A percentile compares a stretch with the other conserved stretches of the same genome.
These are phyloP conservation scores for Chironomus tentans DNA, from an alignment of 2,888 invertebrate genomes.

Conservation along the genomic window DNA sequence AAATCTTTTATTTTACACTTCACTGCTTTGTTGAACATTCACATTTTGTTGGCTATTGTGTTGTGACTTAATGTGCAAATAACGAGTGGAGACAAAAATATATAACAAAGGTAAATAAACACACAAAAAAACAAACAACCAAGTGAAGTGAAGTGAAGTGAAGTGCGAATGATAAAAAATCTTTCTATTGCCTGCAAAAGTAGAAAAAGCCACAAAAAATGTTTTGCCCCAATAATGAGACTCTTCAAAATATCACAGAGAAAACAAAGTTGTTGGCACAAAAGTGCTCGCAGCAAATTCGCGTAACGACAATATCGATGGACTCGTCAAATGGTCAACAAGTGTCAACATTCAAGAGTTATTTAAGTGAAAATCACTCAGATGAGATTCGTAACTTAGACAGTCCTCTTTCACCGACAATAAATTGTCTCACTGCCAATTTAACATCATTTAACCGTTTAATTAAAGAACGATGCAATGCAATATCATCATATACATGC, in stretches of 20 bases:
- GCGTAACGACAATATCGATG: conserved; percentile 28
- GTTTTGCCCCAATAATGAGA: conserved; percentile 38
- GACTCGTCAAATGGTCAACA: background rate
- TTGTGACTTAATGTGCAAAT: no score
- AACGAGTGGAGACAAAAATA: no score
- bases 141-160: background rate
- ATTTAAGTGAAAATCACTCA: background rate
- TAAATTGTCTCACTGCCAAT: conserved; percentile 18
- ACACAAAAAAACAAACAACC: background rate
- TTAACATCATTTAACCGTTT: conserved; percentile 8
- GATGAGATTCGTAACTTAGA: background rate
- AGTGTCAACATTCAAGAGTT: conserved; percentile 18
- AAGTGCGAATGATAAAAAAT: background rate
- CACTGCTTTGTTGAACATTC: no score
- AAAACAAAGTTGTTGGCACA: conserved; percentile 38
- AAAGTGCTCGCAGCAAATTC: conserved; percentile 37
- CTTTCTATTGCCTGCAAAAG: background rate
- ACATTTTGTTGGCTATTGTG: no score
- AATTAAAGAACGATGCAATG: conserved; percentile 19
- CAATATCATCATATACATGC: background rate
- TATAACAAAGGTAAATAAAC: no score
- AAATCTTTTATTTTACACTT: no score
- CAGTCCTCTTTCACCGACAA: background rate
- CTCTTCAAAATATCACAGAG: conserved; percentile 32
- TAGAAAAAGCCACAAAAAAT: conserved; percentile 30